These are phyloP conservation scores for Morpho achilles DNA, from an alignment of 2,888 invertebrate genomes.

Conservation along the genomic window DNA sequence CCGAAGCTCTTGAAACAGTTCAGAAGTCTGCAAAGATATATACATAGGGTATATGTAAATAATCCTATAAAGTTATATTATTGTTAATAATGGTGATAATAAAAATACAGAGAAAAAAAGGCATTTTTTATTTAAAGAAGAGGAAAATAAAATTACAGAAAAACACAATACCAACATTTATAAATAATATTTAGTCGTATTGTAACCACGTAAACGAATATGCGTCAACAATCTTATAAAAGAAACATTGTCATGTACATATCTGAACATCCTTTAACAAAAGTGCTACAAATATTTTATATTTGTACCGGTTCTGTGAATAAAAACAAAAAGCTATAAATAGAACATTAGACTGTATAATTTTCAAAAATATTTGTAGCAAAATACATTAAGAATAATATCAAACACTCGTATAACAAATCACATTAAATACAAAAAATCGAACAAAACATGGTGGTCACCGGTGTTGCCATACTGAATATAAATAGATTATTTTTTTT, in stretches of 20 bases:
- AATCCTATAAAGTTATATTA: no score
- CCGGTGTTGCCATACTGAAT: conserved; percentile 26
- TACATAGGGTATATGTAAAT: no score
- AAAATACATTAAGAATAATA: conserved; percentile 14
- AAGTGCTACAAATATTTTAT: conserved; percentile 17
- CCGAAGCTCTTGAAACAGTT: no score
- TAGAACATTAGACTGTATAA: not conserved
- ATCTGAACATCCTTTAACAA: conserved; percentile 16
- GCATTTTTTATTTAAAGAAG: conserved; percentile 55
- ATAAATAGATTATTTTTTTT: conserved; percentile 17
- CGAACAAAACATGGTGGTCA: conserved; percentile 29
- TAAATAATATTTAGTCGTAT: conserved; percentile 45
- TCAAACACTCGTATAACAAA: conserved; percentile 30
- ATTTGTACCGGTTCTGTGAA: not conserved
- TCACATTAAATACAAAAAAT: conserved; percentile 23
- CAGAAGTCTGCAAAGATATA: no score
- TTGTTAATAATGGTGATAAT: conserved; percentile 2
- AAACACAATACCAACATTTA: conserved; percentile 71
- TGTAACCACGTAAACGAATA: conserved; percentile 54
- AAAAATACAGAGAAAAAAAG: conserved; percentile 44
- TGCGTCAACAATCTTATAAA: conserved; percentile 58
- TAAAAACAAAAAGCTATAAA: not conserved
- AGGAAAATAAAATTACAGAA: conserved; percentile 62
- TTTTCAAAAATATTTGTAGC: conserved; percentile 20
- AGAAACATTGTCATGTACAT: conserved; percentile 49